Evolutionary conservation across 1,140 invertebrate species (phyloP).

Genomic region (Coenobita brevimanus): DNA sequence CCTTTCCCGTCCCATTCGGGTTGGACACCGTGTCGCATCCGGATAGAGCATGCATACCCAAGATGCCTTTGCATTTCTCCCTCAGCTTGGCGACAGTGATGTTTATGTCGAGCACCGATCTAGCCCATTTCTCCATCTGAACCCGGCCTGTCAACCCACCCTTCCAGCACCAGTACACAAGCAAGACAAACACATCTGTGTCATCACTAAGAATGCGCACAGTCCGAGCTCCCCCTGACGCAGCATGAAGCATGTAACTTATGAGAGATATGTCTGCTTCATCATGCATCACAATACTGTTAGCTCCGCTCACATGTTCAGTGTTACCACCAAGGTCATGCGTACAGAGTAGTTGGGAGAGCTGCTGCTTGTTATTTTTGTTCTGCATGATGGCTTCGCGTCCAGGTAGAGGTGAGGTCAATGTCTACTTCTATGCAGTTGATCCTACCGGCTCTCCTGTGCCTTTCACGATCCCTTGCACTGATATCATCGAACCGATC

Average conservation of each 20-base stretch:
- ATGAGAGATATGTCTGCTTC: not conserved
- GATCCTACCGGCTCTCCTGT: not conserved
- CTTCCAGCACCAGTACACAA: not conserved
- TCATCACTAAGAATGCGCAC: conserved; percentile 16
- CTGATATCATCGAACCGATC: not conserved
- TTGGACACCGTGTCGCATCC: not conserved
- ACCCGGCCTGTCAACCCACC: not conserved
- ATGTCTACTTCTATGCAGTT: not conserved
- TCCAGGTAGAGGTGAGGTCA: not conserved
- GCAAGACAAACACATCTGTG: not conserved
- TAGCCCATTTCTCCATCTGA: not conserved
- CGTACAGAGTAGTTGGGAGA: not conserved
- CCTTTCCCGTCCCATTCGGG: not conserved
- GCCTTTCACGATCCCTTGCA: not conserved
- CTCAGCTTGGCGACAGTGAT: not conserved
- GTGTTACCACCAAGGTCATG: not conserved
- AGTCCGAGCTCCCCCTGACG: not conserved
- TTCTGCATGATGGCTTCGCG: not conserved
- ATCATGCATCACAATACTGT: conserved; percentile 7
- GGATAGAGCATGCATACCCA: not conserved
- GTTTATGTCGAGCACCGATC: not conserved
- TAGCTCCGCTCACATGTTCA: not conserved
- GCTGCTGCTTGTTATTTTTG: not conserved
- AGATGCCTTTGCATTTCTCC: not conserved
- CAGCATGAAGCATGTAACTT: not conserved